These are phyloP conservation scores for Heterodera carotae DNA, from an alignment of 1,140 invertebrate species.

Conservation along the genomic window DNA sequence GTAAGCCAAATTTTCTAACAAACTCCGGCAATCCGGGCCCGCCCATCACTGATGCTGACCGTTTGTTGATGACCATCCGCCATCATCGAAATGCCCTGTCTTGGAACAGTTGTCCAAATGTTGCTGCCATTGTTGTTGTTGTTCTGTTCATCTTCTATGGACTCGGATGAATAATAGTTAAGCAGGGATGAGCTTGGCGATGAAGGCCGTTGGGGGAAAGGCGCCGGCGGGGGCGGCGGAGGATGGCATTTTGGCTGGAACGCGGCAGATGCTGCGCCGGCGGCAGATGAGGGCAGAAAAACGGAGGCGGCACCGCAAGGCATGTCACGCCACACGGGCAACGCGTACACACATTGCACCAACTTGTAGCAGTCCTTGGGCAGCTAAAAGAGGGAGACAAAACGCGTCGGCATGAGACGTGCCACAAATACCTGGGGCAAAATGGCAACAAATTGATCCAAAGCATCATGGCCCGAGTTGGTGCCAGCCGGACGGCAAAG, in stretches of 20 bases:
- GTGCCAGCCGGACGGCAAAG: conserved; percentile 30
- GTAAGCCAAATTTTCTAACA: too few species aligned
- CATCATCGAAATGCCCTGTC: not conserved
- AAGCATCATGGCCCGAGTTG: conserved; percentile 28
- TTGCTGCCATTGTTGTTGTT: conserved; percentile 6
- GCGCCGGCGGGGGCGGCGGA: conserved; percentile 12
- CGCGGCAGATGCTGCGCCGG: not conserved
- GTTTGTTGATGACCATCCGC: too few species aligned
- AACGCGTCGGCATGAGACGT: too few species aligned
- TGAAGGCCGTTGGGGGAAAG: conserved; percentile 4
- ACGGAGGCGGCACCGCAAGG: not conserved
- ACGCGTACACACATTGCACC: conserved; percentile 47
- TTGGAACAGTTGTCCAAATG: not conserved
- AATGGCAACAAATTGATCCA: conserved; percentile 46
- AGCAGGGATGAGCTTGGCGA: conserved; percentile 23
- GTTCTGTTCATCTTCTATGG: conserved; percentile 15
- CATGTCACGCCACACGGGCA: conserved; percentile 18
- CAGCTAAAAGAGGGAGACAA: conserved; percentile 30
- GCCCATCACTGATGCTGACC: too few species aligned
- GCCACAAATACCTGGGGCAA: conserved; percentile 27
- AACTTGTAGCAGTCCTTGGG: conserved; percentile 44
- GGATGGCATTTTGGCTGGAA: conserved; percentile 18
- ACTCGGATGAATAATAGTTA: conserved; percentile 30
- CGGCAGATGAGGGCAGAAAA: conserved; percentile 4
- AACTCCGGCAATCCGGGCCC: too few species aligned